Evolutionary conservation across 1,140 invertebrate species (phyloP).

Genomic region (Drosophila bocki): DNA sequence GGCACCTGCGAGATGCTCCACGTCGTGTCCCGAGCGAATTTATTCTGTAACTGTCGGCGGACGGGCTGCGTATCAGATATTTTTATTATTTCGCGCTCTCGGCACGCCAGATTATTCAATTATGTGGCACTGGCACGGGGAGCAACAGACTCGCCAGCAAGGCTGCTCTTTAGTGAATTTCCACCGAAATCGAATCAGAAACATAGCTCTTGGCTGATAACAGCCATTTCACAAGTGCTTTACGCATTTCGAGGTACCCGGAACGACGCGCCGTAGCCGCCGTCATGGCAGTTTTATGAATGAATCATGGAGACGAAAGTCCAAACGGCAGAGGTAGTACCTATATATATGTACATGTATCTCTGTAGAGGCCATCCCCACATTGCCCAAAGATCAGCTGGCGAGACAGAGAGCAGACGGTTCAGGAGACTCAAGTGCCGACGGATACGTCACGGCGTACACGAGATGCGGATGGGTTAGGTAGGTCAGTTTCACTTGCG

Average conservation of each 20-base stretch:
- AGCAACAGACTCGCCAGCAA: slow-evolving; percentile 20
- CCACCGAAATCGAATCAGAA: slow-evolving; percentile 26
- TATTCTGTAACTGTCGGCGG: slow-evolving; percentile 53
- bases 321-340: slow-evolving; percentile 6
- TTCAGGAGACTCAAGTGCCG: slow-evolving; percentile 29
- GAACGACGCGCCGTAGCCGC: not conserved
- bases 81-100: slow-evolving; percentile 52
- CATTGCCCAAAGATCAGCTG: slow-evolving; percentile 7
- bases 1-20: slow-evolving; percentile 46
- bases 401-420: slow-evolving; percentile 40
- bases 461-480: slow-evolving; percentile 52
- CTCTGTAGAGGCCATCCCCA: not conserved
- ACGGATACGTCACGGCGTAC: slow-evolving; percentile 30
- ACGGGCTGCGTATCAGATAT: slow-evolving; percentile 43
- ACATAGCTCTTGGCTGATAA: slow-evolving; percentile 40
- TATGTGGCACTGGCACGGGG: slow-evolving; percentile 27
- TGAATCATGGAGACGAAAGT: slow-evolving; percentile 55
- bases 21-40: slow-evolving; percentile 43
- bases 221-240: slow-evolving; percentile 55
- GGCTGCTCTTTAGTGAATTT: slow-evolving; percentile 40
- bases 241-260: slow-evolving; percentile 49
- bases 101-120: slow-evolving; percentile 53
- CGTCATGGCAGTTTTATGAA: slow-evolving; percentile 41
- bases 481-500: slow-evolving; percentile 69
- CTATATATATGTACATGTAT: slow-evolving; percentile 1